Evolutionary conservation across 2,888 invertebrate species (phyloP).

Genomic region (Cosmorhoe ocellata): DNA sequence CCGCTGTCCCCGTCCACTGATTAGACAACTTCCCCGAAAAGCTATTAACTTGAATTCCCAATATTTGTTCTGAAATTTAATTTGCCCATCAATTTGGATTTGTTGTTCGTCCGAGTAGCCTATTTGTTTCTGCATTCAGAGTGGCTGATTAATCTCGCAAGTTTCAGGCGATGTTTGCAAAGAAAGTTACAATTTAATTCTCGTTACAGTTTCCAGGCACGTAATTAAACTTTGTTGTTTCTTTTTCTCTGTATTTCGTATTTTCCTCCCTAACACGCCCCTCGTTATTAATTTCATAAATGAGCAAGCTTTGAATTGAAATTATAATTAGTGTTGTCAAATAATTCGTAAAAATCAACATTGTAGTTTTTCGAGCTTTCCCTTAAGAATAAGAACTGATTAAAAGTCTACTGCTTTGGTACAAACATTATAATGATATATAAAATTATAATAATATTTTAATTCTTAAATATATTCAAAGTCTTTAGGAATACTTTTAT

Average conservation of each 20-base stretch:
- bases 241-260: conserved; percentile 14
- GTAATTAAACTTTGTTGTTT: conserved; percentile 25
- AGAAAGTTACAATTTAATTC: conserved; percentile 24
- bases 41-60: conserved; percentile 47
- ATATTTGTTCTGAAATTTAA: conserved; percentile 59
- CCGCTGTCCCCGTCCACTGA: conserved; percentile 48
- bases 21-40: conserved; percentile 51
- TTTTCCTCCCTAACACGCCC: conserved; percentile 8
- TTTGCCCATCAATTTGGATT: conserved; percentile 55
- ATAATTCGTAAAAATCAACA: neutral
- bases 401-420: too few relatives aligned
- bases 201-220: conserved; percentile 23
- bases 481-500: too few relatives aligned
- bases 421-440: too few relatives aligned
- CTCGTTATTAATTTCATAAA: conserved; percentile 14
- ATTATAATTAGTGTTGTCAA: conserved; percentile 14
- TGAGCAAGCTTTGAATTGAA: conserved; percentile 2
- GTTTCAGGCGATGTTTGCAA: conserved; percentile 25
- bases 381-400: too few relatives aligned
- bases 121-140: conserved; percentile 32
- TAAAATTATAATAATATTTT: too few relatives aligned
- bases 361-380: too few relatives aligned
- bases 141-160: conserved; percentile 22
- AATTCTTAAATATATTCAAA: too few relatives aligned
- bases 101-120: conserved; percentile 41